These are phyloP conservation scores for Catharus fuscescens DNA, from an alignment of 2,113 vertebrate species.

Conservation along the genomic window DNA sequence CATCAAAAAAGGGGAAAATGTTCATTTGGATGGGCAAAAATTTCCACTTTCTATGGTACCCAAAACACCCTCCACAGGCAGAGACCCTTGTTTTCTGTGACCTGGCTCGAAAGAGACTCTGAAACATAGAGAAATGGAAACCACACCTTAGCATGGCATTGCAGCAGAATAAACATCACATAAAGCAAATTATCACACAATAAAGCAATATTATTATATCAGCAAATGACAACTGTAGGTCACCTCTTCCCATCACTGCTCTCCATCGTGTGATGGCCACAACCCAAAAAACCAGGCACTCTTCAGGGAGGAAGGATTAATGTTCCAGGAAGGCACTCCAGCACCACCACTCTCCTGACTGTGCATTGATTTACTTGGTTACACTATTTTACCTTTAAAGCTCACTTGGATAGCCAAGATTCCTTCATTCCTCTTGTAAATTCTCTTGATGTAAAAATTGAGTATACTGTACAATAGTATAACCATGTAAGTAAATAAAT, in stretches of 20 bases:
- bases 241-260: not conserved
- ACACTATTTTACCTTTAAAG: not conserved
- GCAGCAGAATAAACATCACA: not conserved
- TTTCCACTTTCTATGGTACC: not conserved
- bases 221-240: not conserved
- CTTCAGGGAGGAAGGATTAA: not conserved
- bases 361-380: not conserved
- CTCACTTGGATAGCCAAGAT: not conserved
- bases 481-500: not conserved
- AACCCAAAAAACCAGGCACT: not conserved
- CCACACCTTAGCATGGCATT: not conserved
- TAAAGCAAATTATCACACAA: not conserved
- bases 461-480: not conserved
- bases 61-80: accelerated
- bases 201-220: not conserved
- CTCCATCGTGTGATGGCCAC: not conserved
- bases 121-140: not conserved
- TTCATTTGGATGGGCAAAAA: not conserved
- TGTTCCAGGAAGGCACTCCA: not conserved
- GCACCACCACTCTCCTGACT: not conserved
- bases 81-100: not conserved
- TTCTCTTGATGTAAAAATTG: not conserved
- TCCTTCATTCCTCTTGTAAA: not conserved
- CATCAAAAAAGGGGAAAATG: not conserved
- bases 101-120: not conserved